Conservation (phyloP, 2,797 vertebrate genomes). For the Protonibea diacanthus region DNA sequence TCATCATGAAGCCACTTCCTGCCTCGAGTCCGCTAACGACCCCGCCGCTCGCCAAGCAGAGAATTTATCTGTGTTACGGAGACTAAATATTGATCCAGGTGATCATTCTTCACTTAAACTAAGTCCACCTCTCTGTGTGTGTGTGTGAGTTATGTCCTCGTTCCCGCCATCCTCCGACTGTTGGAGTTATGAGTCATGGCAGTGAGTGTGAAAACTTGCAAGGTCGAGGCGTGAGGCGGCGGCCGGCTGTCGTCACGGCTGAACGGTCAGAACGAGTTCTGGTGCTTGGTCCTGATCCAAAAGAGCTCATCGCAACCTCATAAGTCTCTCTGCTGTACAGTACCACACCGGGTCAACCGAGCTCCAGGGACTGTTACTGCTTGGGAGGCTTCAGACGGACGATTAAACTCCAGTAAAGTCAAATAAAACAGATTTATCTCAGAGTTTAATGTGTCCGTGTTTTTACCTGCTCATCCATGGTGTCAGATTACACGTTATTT, state of each 20-base stretch:
- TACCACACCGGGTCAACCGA: no score
- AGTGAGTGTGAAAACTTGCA: conserved; percentile 60
- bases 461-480: no score
- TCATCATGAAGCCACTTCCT: conserved; percentile 41
- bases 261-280: conserved; percentile 47
- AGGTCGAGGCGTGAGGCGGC: conserved; percentile 65
- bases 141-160: conserved; percentile 66
- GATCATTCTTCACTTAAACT: conserved; percentile 79
- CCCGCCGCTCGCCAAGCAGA: conserved; percentile 44
- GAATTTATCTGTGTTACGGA: conserved; percentile 74
- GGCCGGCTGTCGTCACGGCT: conserved; percentile 47
- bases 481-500: no score
- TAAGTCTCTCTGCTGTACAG: not conserved
- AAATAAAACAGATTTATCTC: no score
- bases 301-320: conserved; percentile 58
- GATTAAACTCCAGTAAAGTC: no score
- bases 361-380: no score
- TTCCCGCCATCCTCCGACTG: conserved; percentile 51
- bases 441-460: no score
- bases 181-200: conserved; percentile 72
- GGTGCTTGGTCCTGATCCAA: conserved; percentile 43
- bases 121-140: conserved; percentile 48
- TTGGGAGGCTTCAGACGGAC: no score
- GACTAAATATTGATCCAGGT: conserved; percentile 80
- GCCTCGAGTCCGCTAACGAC: conserved; percentile 35